phyloP scores from a whole-genome alignment of 2,113 vertebrate genomes.

The Hippopotamus amphibius region DNA sequence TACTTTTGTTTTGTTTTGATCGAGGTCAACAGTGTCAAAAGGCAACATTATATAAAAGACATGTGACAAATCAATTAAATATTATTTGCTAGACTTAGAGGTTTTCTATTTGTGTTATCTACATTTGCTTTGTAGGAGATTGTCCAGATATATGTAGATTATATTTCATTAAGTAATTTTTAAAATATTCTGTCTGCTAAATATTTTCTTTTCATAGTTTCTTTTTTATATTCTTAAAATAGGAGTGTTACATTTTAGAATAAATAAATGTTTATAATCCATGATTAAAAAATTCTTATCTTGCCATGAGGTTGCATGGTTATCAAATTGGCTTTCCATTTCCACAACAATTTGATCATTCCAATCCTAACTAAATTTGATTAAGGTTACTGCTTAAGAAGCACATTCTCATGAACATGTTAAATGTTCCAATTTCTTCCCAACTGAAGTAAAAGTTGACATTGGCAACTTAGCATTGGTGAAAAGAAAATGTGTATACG shows the following conservation, averaged over 20 bases:
- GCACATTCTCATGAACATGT: background rate
- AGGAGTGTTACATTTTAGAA: background rate
- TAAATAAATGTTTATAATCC: background rate
- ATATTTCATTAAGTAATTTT: background rate
- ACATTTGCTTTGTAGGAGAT: background rate
- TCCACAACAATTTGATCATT: background rate
- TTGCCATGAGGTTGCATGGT: background rate
- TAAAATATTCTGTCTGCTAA: background rate
- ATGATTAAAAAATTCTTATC: background rate
- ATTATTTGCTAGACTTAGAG: background rate
- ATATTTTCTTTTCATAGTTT: background rate
- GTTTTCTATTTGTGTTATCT: background rate
- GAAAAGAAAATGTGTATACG: background rate
- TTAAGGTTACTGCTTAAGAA: background rate
- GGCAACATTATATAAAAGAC: background rate
- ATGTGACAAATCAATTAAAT: background rate
- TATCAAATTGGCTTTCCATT: background rate
- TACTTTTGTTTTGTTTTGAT: background rate
- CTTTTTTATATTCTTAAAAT: background rate
- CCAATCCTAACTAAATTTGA: background rate
- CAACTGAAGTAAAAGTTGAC: background rate
- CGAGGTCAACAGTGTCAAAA: background rate
- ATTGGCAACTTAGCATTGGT: background rate
- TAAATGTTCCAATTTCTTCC: background rate
- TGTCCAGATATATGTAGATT: background rate